These are phyloP conservation scores for Cosmia trapezina DNA, from an alignment of 2,888 invertebrate genomes.

Conservation along the genomic window DNA sequence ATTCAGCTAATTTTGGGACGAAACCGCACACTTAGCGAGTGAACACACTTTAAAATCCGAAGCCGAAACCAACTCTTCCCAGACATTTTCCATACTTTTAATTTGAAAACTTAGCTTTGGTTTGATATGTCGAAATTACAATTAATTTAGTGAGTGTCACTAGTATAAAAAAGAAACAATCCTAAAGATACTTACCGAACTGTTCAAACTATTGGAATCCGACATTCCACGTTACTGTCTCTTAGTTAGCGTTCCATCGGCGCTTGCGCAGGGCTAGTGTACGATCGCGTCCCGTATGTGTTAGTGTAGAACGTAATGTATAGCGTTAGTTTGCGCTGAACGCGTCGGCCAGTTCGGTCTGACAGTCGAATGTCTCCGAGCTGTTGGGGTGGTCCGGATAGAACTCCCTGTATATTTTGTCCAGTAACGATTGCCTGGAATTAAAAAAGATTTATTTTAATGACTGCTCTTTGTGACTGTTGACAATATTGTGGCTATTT, in stretches of 20 bases:
- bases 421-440: constrained; percentile 93
- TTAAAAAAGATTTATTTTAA: constrained; percentile 21
- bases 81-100: constrained; percentile 39
- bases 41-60: constrained; percentile 48
- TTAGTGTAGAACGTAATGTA: constrained; percentile 58
- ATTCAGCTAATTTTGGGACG: constrained; percentile 73
- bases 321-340: constrained; percentile 80
- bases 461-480: background rate
- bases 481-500: too few species aligned
- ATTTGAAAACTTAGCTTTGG: constrained; percentile 56
- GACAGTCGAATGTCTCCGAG: constrained; percentile 87
- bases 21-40: constrained; percentile 72
- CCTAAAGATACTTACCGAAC: constrained; percentile 53
- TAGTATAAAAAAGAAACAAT: constrained; percentile 48
- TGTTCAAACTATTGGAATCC: constrained; percentile 45
- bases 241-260: constrained; percentile 48
- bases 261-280: constrained; percentile 53
- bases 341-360: constrained; percentile 82
- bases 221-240: constrained; percentile 32
- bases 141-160: constrained; percentile 57
- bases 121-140: constrained; percentile 63
- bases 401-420: constrained; percentile 94
- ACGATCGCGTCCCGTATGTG: constrained; percentile 61
- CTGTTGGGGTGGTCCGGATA: constrained; percentile 94
- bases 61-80: constrained; percentile 14